Conservation (phyloP, 2,888 invertebrate genomes). For the Empis livida region DNA sequence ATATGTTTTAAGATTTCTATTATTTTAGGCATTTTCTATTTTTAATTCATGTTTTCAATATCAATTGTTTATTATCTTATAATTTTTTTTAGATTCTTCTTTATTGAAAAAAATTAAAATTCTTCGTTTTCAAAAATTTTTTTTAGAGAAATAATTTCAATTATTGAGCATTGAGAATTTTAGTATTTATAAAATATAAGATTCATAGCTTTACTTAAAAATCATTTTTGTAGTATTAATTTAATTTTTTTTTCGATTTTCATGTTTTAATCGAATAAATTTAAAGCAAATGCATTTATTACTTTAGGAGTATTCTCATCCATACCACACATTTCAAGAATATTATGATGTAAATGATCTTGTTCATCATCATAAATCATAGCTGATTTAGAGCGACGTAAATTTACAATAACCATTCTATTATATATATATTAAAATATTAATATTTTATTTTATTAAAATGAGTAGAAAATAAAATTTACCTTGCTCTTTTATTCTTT, state of each 20-base stretch:
- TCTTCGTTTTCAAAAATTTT: no score
- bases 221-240: no score
- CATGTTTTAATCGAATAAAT: constrained; percentile 14
- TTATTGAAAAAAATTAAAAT: no score
- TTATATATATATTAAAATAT: constrained; percentile 4
- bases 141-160: no score
- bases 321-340: constrained; percentile 40
- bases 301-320: constrained; percentile 37
- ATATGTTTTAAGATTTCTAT: no score
- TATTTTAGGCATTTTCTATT: no score
- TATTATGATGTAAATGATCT: constrained; percentile 21
- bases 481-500: constrained; percentile 27
- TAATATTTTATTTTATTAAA: neutral
- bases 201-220: no score
- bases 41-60: no score
- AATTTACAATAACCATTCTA: constrained; percentile 27
- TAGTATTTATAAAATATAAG: neutral
- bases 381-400: constrained; percentile 19
- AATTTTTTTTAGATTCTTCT: no score
- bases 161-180: no score
- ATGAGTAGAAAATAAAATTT: constrained; percentile 10
- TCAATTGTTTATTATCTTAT: no score
- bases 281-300: constrained; percentile 38
- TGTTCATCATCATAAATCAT: constrained; percentile 7
- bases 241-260: neutral